phyloP scores from a whole-genome alignment of 2,888 invertebrate genomes.

The Eurois occulta region DNA sequence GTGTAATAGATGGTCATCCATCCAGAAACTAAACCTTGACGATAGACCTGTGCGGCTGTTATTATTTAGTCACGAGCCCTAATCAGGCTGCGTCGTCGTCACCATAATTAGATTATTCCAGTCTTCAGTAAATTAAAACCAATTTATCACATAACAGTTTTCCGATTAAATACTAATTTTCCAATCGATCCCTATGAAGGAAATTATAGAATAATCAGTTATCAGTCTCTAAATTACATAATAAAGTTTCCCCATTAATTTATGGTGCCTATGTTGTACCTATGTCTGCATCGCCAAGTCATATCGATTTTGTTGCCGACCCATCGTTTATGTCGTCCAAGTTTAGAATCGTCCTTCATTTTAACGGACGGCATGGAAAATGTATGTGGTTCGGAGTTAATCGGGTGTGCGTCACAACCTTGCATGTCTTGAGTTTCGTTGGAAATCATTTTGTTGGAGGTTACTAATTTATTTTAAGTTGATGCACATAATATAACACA shows the following conservation, averaged over 20 bases:
- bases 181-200: slow-evolving; percentile 2
- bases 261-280: neutral
- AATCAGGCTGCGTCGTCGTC: neutral
- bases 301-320: slow-evolving; percentile 68
- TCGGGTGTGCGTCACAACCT: slow-evolving; percentile 31
- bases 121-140: neutral
- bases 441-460: slow-evolving; percentile 23
- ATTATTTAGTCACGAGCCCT: neutral
- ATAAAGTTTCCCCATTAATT: slow-evolving; percentile 23
- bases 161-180: neutral
- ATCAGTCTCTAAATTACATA: slow-evolving; percentile 17
- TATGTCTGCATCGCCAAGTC: slow-evolving; percentile 63
- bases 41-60: neutral
- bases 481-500: neutral
- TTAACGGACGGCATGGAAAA: slow-evolving; percentile 56
- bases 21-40: neutral
- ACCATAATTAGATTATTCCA: neutral
- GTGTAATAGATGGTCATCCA: neutral
- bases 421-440: slow-evolving; percentile 36
- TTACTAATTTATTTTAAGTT: neutral
- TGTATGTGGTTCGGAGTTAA: slow-evolving; percentile 12
- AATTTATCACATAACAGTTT: neutral
- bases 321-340: slow-evolving; percentile 65
- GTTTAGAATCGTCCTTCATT: slow-evolving; percentile 71
- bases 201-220: slow-evolving; percentile 22